Percentiles rank a stretch among this genome's conserved stretches.
Conservation (phyloP, 1,140 invertebrate species). For the Rhagoletis pomonella region DNA sequence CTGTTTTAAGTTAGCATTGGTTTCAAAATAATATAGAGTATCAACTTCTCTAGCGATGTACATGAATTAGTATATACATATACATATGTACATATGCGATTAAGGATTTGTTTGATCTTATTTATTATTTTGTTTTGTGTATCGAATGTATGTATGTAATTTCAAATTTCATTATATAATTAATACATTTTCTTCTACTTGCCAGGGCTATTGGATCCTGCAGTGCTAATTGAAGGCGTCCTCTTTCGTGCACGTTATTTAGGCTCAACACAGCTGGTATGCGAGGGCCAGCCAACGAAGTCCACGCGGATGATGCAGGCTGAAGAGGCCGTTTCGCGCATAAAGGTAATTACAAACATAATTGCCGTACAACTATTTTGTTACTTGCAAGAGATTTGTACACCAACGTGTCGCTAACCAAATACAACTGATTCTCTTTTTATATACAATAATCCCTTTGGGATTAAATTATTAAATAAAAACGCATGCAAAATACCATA, state of each 20-base stretch:
- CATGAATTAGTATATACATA: too few species aligned
- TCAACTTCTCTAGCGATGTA: too few species aligned
- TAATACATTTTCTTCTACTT: not conserved
- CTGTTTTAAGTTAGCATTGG: too few species aligned
- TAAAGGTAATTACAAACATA: constrained; percentile 77
- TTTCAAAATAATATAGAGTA: too few species aligned
- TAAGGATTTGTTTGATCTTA: too few species aligned
- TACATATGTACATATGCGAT: too few species aligned
- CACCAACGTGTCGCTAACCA: too few species aligned
- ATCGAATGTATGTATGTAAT: not conserved
- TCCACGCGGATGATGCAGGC: constrained; percentile 99
- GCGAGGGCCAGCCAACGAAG: constrained; percentile 97
- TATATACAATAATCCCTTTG: too few species aligned
- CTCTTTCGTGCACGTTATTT: constrained; percentile 97
- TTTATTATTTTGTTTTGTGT: not conserved
- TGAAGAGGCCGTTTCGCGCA: constrained; percentile 97
- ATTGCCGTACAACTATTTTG: not conserved
- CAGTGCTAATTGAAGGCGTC: constrained; percentile 98
- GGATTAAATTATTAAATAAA: too few species aligned
- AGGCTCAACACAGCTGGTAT: constrained; percentile 97
- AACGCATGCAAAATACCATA: too few species aligned
- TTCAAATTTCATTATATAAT: not conserved
- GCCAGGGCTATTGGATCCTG: constrained; percentile 84
- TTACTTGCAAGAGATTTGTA: not conserved
- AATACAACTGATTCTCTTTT: too few species aligned